These are phyloP conservation scores for Operophtera brumata DNA, from an alignment of 2,888 invertebrate species.

Conservation along the genomic window DNA sequence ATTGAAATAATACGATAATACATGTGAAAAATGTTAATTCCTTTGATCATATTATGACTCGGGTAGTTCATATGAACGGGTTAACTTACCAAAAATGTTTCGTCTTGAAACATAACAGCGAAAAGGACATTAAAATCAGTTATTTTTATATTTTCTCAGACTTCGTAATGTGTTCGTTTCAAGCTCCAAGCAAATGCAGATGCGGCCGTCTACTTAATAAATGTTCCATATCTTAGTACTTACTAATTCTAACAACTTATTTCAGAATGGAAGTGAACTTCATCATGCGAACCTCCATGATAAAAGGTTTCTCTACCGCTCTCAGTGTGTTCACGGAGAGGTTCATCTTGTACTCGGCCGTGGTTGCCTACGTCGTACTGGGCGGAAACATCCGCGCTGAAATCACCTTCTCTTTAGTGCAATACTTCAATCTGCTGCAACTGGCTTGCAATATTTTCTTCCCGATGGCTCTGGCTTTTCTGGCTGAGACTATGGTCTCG, in stretches of 20 bases:
- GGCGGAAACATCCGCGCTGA: slow-evolving; percentile 82
- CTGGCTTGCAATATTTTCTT: slow-evolving; percentile 83
- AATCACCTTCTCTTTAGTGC: slow-evolving; percentile 88
- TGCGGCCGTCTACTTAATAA: too few species aligned
- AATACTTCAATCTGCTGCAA: slow-evolving; percentile 88
- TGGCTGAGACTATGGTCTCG: slow-evolving; percentile 84
- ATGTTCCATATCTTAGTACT: neutral
- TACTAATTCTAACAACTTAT: slow-evolving; percentile 14
- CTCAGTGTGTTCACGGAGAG: slow-evolving; percentile 91
- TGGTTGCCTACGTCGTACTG: slow-evolving; percentile 86
- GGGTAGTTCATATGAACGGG: neutral
- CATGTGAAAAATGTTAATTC: neutral
- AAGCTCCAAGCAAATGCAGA: too few species aligned
- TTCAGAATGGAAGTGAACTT: slow-evolving; percentile 85
- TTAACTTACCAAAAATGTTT: too few species aligned
- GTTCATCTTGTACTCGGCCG: slow-evolving; percentile 88
- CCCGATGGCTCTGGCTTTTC: slow-evolving; percentile 80
- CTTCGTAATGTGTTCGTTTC: too few species aligned
- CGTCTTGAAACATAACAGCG: too few species aligned
- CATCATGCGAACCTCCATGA: slow-evolving; percentile 83
- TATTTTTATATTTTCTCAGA: too few species aligned
- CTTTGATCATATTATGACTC: too few species aligned
- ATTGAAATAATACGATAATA: neutral
- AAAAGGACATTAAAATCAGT: too few species aligned
- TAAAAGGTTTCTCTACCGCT: slow-evolving; percentile 83